Evolutionary conservation across 2,888 invertebrate genomes (phyloP).

Genomic region (Cepaea hortensis): DNA sequence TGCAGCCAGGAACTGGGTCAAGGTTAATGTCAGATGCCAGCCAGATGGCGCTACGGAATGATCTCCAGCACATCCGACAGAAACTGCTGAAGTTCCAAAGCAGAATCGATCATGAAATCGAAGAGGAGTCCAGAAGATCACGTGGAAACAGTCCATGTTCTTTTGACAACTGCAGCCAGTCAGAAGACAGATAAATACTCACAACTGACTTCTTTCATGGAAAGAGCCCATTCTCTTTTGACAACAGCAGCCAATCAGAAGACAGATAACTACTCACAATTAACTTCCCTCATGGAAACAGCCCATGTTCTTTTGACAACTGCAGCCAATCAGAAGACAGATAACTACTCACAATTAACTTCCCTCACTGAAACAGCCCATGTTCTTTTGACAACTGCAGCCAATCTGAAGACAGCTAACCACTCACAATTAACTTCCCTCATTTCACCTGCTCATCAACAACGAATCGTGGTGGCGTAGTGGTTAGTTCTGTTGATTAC

Average conservation of each 20-base stretch:
- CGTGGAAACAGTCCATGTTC: not conserved
- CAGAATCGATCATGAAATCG: slow-evolving; percentile 19
- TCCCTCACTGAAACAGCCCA: not conserved
- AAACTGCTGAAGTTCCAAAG: slow-evolving; percentile 28
- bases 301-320: not conserved
- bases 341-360: no score
- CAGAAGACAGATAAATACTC: no score
- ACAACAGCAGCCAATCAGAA: not conserved
- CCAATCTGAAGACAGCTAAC: not conserved
- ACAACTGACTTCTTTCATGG: no score
- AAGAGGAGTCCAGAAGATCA: not conserved
- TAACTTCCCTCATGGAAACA: not conserved
- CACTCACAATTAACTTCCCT: no score
- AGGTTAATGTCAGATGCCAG: not conserved
- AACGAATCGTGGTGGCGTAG: no score
- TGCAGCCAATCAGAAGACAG: not conserved
- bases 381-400: not conserved
- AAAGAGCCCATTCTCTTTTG: not conserved
- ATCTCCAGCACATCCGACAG: slow-evolving; percentile 10
- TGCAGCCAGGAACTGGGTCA: not conserved
- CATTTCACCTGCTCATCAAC: no score
- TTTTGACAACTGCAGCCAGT: not conserved
- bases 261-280: no score
- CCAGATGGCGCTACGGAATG: slow-evolving; percentile 16
- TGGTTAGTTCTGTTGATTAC: no score